Percentiles rank a stretch among this genome's conserved stretches.
Evolutionary conservation across 2,888 invertebrate genomes (phyloP).

Genomic region (Synanthedon andrenaeformis): DNA sequence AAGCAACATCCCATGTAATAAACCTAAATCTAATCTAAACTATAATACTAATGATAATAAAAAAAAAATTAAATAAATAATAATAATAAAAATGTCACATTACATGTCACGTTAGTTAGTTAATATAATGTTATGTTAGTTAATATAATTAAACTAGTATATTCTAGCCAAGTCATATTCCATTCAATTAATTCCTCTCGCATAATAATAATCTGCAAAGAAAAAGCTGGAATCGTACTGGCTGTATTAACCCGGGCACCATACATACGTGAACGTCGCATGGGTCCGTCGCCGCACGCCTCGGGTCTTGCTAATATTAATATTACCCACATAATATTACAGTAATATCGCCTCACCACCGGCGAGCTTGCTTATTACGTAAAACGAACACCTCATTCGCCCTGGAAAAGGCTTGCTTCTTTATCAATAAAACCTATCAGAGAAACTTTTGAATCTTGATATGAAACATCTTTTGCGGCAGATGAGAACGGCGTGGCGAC

Average conservation of each 20-base stretch:
- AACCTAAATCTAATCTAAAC: too few relatives aligned
- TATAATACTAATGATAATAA: too few relatives aligned
- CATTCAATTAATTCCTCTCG: not conserved
- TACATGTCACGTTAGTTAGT: too few relatives aligned
- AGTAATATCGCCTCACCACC: constrained; percentile 1
- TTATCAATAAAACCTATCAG: not conserved
- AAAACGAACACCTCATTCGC: not conserved
- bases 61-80: too few relatives aligned
- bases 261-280: not conserved
- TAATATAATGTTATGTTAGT: too few relatives aligned
- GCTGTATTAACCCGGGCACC: not conserved
- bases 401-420: not conserved
- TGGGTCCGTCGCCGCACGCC: not conserved
- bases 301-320: constrained; percentile 1
- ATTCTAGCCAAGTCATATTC: too few relatives aligned
- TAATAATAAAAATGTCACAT: too few relatives aligned
- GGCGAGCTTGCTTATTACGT: not conserved
- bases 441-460: too few relatives aligned
- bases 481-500: too few relatives aligned
- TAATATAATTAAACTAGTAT: too few relatives aligned
- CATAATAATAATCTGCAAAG: not conserved
- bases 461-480: too few relatives aligned
- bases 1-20: too few relatives aligned
- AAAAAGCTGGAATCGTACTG: not conserved
- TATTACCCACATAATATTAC: constrained; percentile 2